Evolutionary conservation across 1,140 invertebrate genomes (phyloP), one percentile per base, ranked within the genome.

Genomic region (Elymnias hypermnestra): DNA sequence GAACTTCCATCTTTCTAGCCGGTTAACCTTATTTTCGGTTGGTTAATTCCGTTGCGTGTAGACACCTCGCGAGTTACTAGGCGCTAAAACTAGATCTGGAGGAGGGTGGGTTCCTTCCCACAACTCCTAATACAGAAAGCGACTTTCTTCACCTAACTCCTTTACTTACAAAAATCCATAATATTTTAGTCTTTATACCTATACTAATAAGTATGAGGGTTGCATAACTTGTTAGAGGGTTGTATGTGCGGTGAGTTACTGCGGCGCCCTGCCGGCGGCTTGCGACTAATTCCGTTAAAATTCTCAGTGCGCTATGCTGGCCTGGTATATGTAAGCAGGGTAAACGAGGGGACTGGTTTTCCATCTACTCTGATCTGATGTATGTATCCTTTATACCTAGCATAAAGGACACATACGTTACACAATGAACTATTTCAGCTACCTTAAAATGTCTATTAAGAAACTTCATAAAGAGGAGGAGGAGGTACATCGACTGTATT

Each of bases 11-110:
- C n/a, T n/a, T n/a, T n/a, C n/a, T n/a, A n/a, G n/a, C n/a, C n/a
- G n/a, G n/a, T 52, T 63, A 63, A 56, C 52, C 63, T 59, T 56
- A 61, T 63, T 70, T 73, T 68, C 60, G 63, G 61, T 63, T 58
- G 61, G 60, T 57, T 61, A 68, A 66, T 72, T 67, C 52, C 57
- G 59, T 74, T 72, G 75, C 75, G 72, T 79, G 75, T 69, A 68
- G 64, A 71, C 64, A 62, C 62, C 60, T 71, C 55, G 57, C 61
- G 55, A 71, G 71, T 63, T 71, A 76, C 66, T 57, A 75, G 75
- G 71, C 66, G 64, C 63, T 71, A 57, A 78, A 62, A 69, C 62
- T 58, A 68, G 63, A 66, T 60, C 64, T 62, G 72, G 72, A 68
- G 72, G 75, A 67, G 72, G 69, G 75, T 39, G 72, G 65, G 53